A percentile compares a stretch with the other conserved stretches of the same genome.
phyloP scores from a whole-genome alignment of 2,888 invertebrate species.

The Endotricha flammealis region DNA sequence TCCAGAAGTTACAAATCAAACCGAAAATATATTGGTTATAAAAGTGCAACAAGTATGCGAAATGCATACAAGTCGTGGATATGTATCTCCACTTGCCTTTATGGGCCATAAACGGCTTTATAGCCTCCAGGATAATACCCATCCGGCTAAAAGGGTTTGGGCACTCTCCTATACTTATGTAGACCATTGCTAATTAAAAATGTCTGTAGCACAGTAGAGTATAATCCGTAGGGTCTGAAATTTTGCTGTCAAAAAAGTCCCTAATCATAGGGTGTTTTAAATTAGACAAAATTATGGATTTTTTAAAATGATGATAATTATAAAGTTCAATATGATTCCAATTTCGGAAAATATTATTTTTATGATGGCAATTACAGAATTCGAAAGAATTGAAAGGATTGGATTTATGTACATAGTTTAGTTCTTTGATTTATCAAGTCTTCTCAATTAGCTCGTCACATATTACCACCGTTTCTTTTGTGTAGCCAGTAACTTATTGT shows the following conservation, averaged over 20 bases:
- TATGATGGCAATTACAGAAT: no score
- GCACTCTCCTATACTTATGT: conserved; percentile 35
- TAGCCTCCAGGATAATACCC: conserved; percentile 69
- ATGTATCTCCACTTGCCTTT: conserved; percentile 74
- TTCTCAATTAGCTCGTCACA: no score
- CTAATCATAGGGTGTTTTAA: no score
- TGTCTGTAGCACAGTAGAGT: conserved; percentile 32
- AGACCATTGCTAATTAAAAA: conserved; percentile 59
- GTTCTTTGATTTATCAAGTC: no score
- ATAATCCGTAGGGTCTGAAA: conserved; percentile 18
- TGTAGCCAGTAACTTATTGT: no score
- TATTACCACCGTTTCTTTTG: no score
- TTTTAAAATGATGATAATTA: no score
- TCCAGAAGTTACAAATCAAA: conserved; percentile 74
- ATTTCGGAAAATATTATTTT: no score
- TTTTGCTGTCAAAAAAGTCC: not conserved
- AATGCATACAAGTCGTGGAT: conserved; percentile 52
- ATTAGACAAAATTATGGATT: no score
- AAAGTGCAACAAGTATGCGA: conserved; percentile 75
- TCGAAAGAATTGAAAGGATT: no score
- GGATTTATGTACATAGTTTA: no score
- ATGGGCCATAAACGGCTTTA: conserved; percentile 70
- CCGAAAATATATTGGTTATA: conserved; percentile 75
- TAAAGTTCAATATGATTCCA: no score
- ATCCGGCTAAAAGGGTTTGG: conserved; percentile 74